phyloP scores from a whole-genome alignment of 2,797 vertebrate genomes.

The Alosa sapidissima region DNA sequence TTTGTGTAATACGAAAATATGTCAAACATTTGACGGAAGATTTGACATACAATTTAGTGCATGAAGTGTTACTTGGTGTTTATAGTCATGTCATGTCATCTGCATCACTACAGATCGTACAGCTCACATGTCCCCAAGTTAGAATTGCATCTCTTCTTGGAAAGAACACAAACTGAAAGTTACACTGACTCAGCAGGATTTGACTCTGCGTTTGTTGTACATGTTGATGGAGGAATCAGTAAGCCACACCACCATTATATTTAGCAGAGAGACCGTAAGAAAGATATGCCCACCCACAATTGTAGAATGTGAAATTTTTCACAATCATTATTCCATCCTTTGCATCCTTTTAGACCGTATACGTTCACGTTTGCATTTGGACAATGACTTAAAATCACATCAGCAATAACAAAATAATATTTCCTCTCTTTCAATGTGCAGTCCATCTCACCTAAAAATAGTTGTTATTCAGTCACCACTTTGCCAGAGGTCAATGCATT shows the following conservation, averaged over 20 bases:
- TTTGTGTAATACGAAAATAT: neutral
- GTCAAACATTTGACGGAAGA: too few relatives aligned
- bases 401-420: neutral
- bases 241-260: neutral
- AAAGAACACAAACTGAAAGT: neutral
- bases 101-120: neutral
- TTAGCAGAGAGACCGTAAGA: neutral
- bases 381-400: neutral
- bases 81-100: neutral
- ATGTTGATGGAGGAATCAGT: neutral
- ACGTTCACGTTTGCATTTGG: neutral
- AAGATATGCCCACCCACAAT: neutral
- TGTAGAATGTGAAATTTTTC: neutral
- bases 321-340: neutral
- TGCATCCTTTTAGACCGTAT: neutral
- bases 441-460: neutral
- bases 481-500: neutral
- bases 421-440: neutral
- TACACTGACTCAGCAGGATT: neutral
- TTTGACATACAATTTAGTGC: neutral
- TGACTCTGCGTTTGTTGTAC: neutral
- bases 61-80: neutral
- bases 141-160: neutral
- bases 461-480: neutral
- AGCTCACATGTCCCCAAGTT: neutral